Evolutionary conservation across 2,113 vertebrate genomes (phyloP), one percentile per base, ranked within the genome.

Genomic region (Saguinus imperator): DNA sequence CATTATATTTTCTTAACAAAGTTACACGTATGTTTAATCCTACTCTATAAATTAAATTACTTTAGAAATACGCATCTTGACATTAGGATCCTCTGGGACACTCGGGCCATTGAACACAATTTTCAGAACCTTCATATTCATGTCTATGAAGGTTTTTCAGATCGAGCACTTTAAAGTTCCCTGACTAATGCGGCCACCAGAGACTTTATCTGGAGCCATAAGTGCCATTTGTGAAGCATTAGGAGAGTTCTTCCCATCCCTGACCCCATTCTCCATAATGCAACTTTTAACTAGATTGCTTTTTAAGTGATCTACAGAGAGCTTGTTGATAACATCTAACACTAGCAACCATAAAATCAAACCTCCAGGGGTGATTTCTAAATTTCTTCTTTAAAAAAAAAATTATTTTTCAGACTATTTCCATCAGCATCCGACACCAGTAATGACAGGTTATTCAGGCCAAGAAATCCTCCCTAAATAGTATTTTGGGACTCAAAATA

Each of bases 61-160:
- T 48, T 64, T 37, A 91, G 21, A 79, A 55, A 83, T 21, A 87
- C 25, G 5, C 11, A 77, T 27, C 16, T 72, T 64, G 10, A 43
- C 17, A n/a, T 55, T 35, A 84, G 66, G 50, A 23, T 76, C 73
- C 86, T 86, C 40, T 43, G 37, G 40, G 55, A 35, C 40, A 85
- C 21, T 1, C 17, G 35, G 16, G 17, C 50, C 83, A 83, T 2
- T 87, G 45, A 85, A 79, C 68, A 17, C 73, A 64, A 13, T 29
- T 84, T 79, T 57, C 61, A 75, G 40, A 88, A 57, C 4, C 10
- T 94, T 84, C 72, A 35, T 94, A 84, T 96, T 73, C 61, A 84
- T 80, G 70, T 88, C 92, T 79, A 87, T 10, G 32, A 83, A 87
- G 82, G 13, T 66, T 32, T 55, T 90, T 92, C 48, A 80, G 32